These are phyloP conservation scores for Rousettus madagascariensis DNA, from an alignment of 2,797 vertebrate species.

Conservation along the genomic window DNA sequence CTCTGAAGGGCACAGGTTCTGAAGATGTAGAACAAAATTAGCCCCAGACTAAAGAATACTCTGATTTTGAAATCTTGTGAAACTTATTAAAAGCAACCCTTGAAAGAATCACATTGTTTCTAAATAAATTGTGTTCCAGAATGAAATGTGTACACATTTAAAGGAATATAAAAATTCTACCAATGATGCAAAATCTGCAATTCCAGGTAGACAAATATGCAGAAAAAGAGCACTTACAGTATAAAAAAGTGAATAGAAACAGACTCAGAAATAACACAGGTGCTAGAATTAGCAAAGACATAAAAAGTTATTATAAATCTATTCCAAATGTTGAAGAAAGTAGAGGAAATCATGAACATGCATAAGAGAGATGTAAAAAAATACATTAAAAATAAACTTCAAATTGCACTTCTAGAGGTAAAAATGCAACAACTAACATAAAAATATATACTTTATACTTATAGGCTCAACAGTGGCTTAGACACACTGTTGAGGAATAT, in stretches of 20 bases:
- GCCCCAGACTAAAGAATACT: neutral
- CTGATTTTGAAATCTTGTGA: neutral
- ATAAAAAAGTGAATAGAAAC: neutral
- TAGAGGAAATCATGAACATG: neutral
- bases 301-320: neutral
- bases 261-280: neutral
- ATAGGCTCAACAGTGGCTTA: neutral
- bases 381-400: neutral
- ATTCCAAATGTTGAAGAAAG: neutral
- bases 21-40: neutral
- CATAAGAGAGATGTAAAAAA: neutral
- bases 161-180: neutral
- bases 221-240: neutral
- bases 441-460: neutral
- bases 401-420: neutral
- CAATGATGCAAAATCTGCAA: neutral
- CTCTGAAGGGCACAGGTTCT: neutral
- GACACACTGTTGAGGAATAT: neutral
- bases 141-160: neutral
- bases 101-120: neutral
- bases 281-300: neutral
- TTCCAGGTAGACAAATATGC: neutral
- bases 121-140: slow-evolving; percentile 6
- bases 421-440: neutral
- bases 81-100: neutral